A percentile compares a stretch with the other conserved stretches of the same genome.
phyloP scores from a whole-genome alignment of 2,888 invertebrate genomes.

The Bombylius discolor region DNA sequence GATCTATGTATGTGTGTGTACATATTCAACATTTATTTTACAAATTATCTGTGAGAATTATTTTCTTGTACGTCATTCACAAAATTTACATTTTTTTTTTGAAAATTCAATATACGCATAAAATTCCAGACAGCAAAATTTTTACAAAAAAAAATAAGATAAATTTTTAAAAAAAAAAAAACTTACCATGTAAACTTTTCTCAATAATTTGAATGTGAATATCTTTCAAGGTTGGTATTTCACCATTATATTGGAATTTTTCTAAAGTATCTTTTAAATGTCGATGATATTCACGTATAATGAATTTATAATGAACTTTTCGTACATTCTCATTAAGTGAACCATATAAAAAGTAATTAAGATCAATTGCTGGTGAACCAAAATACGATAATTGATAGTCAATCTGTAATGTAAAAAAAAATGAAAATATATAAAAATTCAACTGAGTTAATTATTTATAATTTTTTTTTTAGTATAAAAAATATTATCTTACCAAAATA shows the following conservation, averaged over 20 bases:
- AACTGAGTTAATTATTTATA: neutral
- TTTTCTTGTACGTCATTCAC: no score
- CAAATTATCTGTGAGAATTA: no score
- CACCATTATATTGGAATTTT: conserved; percentile 25
- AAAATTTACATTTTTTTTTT: no score
- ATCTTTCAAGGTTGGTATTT: conserved; percentile 31
- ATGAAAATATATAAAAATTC: neutral
- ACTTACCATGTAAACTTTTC: conserved; percentile 30
- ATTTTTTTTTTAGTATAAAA: neutral
- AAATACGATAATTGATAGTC: conserved; percentile 33
- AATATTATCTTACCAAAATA: conserved; percentile 22
- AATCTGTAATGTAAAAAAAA: conserved; percentile 18
- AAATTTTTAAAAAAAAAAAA: no score
- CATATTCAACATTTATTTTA: no score
- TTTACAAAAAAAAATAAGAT: no score
- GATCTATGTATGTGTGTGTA: no score
- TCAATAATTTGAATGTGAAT: conserved; percentile 30
- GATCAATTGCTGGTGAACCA: conserved; percentile 33
- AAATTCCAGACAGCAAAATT: no score
- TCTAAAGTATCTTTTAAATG: conserved; percentile 26
- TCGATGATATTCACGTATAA: conserved; percentile 30
- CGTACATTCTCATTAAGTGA: conserved; percentile 32
- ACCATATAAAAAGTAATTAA: conserved; percentile 31
- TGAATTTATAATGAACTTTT: conserved; percentile 28
- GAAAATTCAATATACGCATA: no score